Evolutionary conservation across 2,888 invertebrate species (phyloP), one percentile per base, ranked within the genome.

Genomic region (Drosophila setosimentum): DNA sequence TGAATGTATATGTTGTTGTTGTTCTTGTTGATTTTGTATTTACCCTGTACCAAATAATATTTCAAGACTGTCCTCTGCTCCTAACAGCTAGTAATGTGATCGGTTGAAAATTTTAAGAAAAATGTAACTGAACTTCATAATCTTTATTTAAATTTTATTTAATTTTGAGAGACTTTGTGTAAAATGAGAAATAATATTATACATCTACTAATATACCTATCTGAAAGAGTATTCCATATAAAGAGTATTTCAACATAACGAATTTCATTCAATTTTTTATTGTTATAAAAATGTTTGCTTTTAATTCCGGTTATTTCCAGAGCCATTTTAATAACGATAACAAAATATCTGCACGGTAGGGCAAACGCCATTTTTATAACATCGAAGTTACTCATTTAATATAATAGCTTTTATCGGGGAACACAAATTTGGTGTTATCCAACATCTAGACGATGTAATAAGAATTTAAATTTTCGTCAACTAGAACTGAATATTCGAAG

Each of bases 291-390:
- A 80, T 90, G 87, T 90, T 87, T 87, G 78, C 50, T 87, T 87
- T 87, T 87, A 83, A 90, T 87, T 87, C 82, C 76, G 68, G 75
- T 73, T 78, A 82, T 80, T 83, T 77, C 50, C 72, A 75, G 42
- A 66, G 67, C 67, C 73, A 73, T 88, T 80, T 78, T 83, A 73
- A 80, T 70, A 77, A 73, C 53, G 66, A 68, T 75, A 82, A 82
- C 68, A 76, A 78, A 62, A 66, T 58, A 73, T 35, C 50, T 29
- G 35, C 24, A 30, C 45, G 40, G n/a, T 35, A 21, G 18, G 48
- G 35, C 48, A 70, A 55, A 51, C 55, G 40, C 50, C 51, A 62
- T 60, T 62, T 50, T 68, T 33, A 29, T 54, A n/a, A 24, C 69
- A 27, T 8, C n/a, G 10, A 68, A 68, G 69, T 57, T 48, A 45